phyloP scores from a whole-genome alignment of 30 jellyfish, hydroid and myxozoan species.

The Hydractinia symbiolongicarpus region DNA sequence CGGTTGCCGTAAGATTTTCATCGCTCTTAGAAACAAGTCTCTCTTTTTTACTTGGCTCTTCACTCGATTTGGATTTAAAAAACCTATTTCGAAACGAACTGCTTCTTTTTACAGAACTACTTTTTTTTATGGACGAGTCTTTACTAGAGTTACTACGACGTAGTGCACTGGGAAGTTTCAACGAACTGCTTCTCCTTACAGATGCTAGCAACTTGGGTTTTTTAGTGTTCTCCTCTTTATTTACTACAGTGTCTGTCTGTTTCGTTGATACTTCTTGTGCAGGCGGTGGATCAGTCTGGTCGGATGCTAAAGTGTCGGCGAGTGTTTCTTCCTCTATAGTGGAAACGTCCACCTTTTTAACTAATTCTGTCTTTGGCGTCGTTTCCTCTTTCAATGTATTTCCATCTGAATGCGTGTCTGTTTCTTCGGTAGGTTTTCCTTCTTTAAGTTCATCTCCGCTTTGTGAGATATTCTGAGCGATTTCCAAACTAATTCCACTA shows the following conservation, averaged over 20 bases:
- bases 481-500: slow-evolving; percentile 35
- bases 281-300: slow-evolving; percentile 18
- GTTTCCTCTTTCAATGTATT: slow-evolving; percentile 32
- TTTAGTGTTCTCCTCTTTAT: background rate
- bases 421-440: background rate
- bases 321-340: slow-evolving; percentile 20
- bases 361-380: background rate
- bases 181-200: slow-evolving; percentile 34
- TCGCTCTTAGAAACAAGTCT: slow-evolving; percentile 31
- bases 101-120: slow-evolving; percentile 44
- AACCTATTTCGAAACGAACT: slow-evolving; percentile 39
- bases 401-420: background rate
- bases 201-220: background rate
- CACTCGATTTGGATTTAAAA: slow-evolving; percentile 24
- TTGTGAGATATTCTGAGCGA: slow-evolving; percentile 45
- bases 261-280: background rate
- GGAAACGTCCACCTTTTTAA: background rate
- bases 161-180: slow-evolving; percentile 25
- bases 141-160: slow-evolving; percentile 27
- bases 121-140: slow-evolving; percentile 19
- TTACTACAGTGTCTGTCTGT: background rate
- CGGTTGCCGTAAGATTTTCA: slow-evolving; percentile 9
- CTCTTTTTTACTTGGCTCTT: slow-evolving; percentile 1
- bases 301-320: slow-evolving; percentile 25
- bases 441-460: slow-evolving; percentile 12